Evolutionary conservation across 2,113 vertebrate genomes (phyloP), one percentile per base, ranked within the genome.

Genomic region (Lipophrys pholis): DNA sequence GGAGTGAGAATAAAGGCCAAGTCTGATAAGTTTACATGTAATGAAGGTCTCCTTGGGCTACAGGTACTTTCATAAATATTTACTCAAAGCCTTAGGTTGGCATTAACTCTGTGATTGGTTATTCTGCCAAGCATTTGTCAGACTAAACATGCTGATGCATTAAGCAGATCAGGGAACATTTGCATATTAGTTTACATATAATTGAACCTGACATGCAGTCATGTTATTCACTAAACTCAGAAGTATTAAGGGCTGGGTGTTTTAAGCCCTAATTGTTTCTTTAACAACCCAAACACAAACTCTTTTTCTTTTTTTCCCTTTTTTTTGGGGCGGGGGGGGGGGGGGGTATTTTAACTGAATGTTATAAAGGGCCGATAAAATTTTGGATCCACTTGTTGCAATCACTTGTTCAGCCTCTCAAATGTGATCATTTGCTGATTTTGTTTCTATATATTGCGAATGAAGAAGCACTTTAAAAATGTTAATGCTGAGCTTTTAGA

Each of bases 61-160:
- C 75, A 85, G 81, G 78, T 78, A 65, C 30, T 21, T 60, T 69
- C 82, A 88, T 87, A 65, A 85, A 88, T 87, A 85, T 85, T 73
- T 49, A 78, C 76, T 54, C 52, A 8, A 50, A 67, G 74, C 83
- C 64, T 84, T 69, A 60, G 63, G 73, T 85, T 79, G 60, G 38
- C 40, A 40, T 15, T 59, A 62, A 35, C 60, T 16, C 21, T 30
- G 57, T 3, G 6, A 72, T 61, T 66, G 62, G 54, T 74, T 70
- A 59, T 71, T 81, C 60, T 74, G 61, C 67, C 66, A 76, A 82
- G 80, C 38, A 40, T 61, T 79, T 85, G 82, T 87, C 72, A 81
- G 60, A 63, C 61, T 40, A 77, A 83, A 77, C 63, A 77, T 72
- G 52, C 62, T 67, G 63, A 86, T 73, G 85, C 56, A 75, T 85